Evolutionary conservation across 2,888 invertebrate genomes (phyloP).

Genomic region (Pyralis farinalis): DNA sequence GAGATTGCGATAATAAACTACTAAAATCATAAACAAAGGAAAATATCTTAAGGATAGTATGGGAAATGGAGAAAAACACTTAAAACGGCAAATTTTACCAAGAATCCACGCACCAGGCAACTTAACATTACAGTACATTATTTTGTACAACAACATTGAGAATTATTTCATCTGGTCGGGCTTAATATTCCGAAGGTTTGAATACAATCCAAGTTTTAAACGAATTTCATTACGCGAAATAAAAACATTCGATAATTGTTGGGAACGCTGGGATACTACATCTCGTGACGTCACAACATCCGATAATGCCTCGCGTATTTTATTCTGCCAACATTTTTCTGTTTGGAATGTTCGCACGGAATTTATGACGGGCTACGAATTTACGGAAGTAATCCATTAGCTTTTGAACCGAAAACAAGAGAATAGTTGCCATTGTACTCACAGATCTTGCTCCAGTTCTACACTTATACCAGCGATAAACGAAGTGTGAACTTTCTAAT

Average conservation of each 20-base stretch:
- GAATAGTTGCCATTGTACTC: constrained; percentile 25
- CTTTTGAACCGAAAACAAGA: constrained; percentile 34
- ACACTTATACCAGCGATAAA: constrained; percentile 31
- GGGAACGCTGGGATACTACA: constrained; percentile 27
- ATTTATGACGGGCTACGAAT: constrained; percentile 41
- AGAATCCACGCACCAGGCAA: constrained; percentile 12
- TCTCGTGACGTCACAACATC: constrained; percentile 41
- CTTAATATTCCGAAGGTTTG: constrained; percentile 47
- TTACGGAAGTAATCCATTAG: constrained; percentile 48
- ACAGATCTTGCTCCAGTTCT: constrained; percentile 8
- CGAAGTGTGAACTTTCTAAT: constrained; percentile 53
- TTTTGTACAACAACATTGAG: no score
- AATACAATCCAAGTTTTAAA: constrained; percentile 67
- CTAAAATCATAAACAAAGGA: no score
- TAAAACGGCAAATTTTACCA: no score
- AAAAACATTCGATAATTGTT: constrained; percentile 42
- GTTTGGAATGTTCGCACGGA: constrained; percentile 35
- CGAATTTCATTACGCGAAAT: constrained; percentile 60
- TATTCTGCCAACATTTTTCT: constrained; percentile 41
- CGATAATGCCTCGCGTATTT: constrained; percentile 41
- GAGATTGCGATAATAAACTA: no score
- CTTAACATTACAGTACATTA: constrained; percentile 28
- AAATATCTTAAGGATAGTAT: no score
- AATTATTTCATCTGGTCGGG: constrained; percentile 51
- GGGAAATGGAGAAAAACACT: no score